A percentile compares a stretch with the other conserved stretches of the same genome.
phyloP scores from a whole-genome alignment of 2,888 invertebrate genomes.

The Caenorhabditis sp. region DNA sequence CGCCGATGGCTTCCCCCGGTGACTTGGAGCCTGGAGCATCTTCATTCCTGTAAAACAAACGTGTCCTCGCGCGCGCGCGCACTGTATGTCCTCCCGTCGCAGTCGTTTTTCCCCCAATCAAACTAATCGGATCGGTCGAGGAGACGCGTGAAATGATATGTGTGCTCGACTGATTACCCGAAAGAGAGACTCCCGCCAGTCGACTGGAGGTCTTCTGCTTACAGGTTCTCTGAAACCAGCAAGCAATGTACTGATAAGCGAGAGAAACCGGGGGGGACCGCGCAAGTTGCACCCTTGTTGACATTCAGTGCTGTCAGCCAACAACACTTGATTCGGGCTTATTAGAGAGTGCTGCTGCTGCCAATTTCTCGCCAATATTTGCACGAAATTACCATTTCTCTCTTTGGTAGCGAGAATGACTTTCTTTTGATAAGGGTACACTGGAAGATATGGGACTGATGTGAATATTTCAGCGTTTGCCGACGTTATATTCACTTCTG shows the following conservation, averaged over 20 bases:
- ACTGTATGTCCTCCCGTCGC: not conserved
- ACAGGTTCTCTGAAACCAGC: not conserved
- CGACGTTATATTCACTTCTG: conserved; percentile 67
- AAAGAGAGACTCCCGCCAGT: not conserved
- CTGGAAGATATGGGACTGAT: not conserved
- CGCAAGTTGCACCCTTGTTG: conserved; percentile 19
- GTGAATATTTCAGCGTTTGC: conserved; percentile 37
- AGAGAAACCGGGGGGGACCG: not conserved
- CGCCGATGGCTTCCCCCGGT: not conserved
- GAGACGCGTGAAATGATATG: conserved; percentile 7
- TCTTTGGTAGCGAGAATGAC: not conserved
- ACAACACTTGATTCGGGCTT: conserved; percentile 36
- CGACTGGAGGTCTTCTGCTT: not conserved
- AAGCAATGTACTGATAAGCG: conserved; percentile 2
- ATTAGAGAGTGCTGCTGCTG: conserved; percentile 13
- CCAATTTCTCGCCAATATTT: conserved; percentile 45
- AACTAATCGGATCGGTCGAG: conserved; percentile 2
- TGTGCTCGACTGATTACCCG: conserved; percentile 8
- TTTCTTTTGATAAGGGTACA: not conserved
- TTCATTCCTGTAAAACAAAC: not conserved
- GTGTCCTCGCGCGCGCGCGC: not conserved
- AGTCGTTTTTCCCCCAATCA: not conserved
- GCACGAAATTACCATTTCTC: conserved; percentile 28
- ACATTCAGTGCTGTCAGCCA: conserved; percentile 19
- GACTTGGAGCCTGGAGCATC: not conserved